Percentiles rank a stretch among this genome's conserved stretches.
Evolutionary conservation across 2,797 vertebrate genomes (phyloP).

Genomic region (Halcyon chelicuti): DNA sequence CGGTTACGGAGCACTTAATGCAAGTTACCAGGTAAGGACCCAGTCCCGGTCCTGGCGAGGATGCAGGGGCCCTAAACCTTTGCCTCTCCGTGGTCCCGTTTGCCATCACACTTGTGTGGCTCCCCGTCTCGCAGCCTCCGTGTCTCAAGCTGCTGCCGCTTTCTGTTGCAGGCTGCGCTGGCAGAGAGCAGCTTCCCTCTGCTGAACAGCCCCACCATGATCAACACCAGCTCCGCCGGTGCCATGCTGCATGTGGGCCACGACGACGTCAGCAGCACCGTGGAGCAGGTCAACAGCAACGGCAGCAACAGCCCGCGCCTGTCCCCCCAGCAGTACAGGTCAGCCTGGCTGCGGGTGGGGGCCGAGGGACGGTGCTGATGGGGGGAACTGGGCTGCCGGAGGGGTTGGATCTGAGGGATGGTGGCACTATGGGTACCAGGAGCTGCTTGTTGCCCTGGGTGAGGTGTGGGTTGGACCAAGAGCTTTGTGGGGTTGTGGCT

Average conservation of each 20-base stretch:
- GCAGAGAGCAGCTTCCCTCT: slow-evolving; percentile 96
- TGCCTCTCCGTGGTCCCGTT: rapidly evolving
- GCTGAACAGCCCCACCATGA: slow-evolving; percentile 91
- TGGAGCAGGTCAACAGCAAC: slow-evolving; percentile 97
- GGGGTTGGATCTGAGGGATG: rapidly evolving
- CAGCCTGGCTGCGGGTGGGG: not conserved
- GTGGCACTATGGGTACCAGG: rapidly evolving
- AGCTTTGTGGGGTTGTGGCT: rapidly evolving
- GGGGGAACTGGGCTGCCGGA: not conserved
- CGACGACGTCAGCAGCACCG: slow-evolving; percentile 94
- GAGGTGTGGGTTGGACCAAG: not conserved
- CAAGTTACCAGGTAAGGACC: slow-evolving; percentile 93
- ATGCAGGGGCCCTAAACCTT: rapidly evolving
- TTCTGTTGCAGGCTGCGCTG: slow-evolving; percentile 85
- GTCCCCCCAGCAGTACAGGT: slow-evolving; percentile 97
- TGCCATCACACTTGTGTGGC: not conserved
- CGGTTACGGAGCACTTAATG: slow-evolving; percentile 95
- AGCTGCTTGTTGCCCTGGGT: rapidly evolving
- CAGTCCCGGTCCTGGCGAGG: rapidly evolving
- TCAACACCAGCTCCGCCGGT: slow-evolving; percentile 90
- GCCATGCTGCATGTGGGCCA: slow-evolving; percentile 95
- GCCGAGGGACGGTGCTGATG: rapidly evolving
- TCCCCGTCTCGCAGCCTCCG: rapidly evolving
- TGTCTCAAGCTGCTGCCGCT: not conserved
- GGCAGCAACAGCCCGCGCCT: slow-evolving; percentile 96